Percentiles rank a stretch among this genome's conserved stretches.
Conservation (phyloP, 2,113 vertebrate genomes). For the Colius striatus region DNA sequence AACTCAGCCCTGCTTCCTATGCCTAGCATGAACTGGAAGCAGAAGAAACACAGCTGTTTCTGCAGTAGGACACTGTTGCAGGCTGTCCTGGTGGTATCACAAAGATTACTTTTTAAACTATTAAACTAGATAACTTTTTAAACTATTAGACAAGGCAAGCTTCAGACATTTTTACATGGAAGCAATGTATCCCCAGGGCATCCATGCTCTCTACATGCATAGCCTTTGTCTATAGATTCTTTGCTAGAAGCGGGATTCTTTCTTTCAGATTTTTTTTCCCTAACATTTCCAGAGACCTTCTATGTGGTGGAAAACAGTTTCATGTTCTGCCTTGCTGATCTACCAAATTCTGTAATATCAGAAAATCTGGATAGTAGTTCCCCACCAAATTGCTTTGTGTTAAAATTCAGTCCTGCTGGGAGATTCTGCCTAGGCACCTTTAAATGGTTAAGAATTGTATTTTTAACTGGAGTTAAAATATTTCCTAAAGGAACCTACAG, state of each 20-base stretch:
- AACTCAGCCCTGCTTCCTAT: not conserved
- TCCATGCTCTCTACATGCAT: not conserved
- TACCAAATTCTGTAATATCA: not conserved
- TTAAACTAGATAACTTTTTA: not conserved
- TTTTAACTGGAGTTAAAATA: conserved; percentile 44
- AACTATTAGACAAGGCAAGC: not conserved
- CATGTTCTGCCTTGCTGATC: not conserved
- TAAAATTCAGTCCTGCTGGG: conserved; percentile 17
- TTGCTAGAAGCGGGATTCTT: not conserved
- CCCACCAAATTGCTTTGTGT: not conserved
- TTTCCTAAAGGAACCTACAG: conserved; percentile 58
- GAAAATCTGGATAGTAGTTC: not conserved
- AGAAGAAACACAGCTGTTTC: not conserved
- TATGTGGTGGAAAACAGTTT: not conserved
- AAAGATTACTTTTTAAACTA: not conserved
- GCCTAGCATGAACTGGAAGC: not conserved
- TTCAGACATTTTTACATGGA: not conserved
- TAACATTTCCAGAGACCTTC: not conserved
- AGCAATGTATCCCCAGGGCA: not conserved
- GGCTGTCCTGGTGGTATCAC: not conserved
- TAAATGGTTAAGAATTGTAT: conserved; percentile 41
- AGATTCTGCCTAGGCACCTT: not conserved
- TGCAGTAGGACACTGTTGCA: not conserved
- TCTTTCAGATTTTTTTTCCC: not conserved
- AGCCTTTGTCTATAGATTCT: not conserved